Evolutionary conservation across 1,140 invertebrate species (phyloP).

Genomic region (Cotesia vestalis): DNA sequence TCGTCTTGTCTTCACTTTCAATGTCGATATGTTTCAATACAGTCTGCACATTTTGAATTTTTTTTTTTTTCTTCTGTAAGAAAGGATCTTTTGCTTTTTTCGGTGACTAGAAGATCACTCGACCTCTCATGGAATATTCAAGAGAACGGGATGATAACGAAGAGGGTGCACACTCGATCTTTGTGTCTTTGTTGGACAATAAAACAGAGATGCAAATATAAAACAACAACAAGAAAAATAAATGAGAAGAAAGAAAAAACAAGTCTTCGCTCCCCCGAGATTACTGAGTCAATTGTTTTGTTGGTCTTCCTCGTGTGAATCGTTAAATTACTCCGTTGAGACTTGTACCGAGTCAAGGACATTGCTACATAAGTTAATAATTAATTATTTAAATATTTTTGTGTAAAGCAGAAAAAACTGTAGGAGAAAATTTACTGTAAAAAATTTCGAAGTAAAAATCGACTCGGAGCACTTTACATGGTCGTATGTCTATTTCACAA

Average conservation of each 20-base stretch:
- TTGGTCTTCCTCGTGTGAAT: slow-evolving; percentile 15
- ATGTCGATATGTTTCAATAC: background rate
- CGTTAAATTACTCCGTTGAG: slow-evolving; percentile 27
- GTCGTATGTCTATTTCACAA: too few species aligned
- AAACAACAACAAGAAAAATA: background rate
- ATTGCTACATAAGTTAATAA: slow-evolving; percentile 11
- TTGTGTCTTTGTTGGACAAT: background rate
- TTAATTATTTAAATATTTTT: too few species aligned
- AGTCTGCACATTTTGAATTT: background rate
- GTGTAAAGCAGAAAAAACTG: background rate
- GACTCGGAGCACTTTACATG: too few species aligned
- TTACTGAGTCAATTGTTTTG: slow-evolving; percentile 27
- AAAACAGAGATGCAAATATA: slow-evolving; percentile 11
- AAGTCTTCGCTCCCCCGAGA: slow-evolving; percentile 11
- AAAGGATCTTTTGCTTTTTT: slow-evolving; percentile 19
- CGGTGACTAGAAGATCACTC: slow-evolving; percentile 15
- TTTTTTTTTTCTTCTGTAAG: slow-evolving; percentile 8
- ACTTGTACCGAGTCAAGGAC: slow-evolving; percentile 26
- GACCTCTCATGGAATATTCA: slow-evolving; percentile 34
- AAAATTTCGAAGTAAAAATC: too few species aligned
- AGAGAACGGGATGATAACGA: slow-evolving; percentile 29
- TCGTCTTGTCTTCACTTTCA: slow-evolving; percentile 4
- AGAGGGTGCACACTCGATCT: slow-evolving; percentile 15
- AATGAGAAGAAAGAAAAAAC: background rate
- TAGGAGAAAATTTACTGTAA: background rate